Percentiles rank a stretch among this genome's conserved stretches.
phyloP scores from a whole-genome alignment of 1,140 invertebrate genomes.

The Wiebesia pumilae region DNA sequence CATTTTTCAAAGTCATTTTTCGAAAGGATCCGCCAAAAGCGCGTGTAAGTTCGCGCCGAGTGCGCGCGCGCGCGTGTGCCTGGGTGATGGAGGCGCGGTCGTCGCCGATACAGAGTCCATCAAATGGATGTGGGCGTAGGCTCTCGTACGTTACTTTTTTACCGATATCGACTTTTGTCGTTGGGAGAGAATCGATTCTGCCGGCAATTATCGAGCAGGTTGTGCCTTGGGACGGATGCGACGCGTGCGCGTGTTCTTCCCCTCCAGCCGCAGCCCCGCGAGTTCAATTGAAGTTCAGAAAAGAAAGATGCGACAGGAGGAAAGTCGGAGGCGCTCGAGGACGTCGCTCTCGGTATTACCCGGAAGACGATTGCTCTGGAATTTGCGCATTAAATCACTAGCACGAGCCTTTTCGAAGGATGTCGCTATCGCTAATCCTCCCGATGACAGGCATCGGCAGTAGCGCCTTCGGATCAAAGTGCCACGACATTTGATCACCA shows the following conservation, averaged over 20 bases:
- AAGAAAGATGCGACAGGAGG: background rate
- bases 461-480: too few species aligned
- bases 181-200: background rate
- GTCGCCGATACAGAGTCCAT: background rate
- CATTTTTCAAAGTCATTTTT: background rate
- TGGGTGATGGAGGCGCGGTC: too few species aligned
- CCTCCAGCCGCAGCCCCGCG: too few species aligned
- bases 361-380: conserved; percentile 17
- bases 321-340: background rate
- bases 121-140: background rate
- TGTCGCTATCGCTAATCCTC: background rate
- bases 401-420: background rate
- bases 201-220: background rate
- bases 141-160: background rate
- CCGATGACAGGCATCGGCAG: too few species aligned
- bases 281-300: background rate
- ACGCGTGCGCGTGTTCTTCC: too few species aligned
- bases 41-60: background rate
- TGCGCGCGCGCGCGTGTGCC: background rate
- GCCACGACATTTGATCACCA: too few species aligned
- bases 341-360: background rate
- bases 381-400: conserved; percentile 12
- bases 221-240: too few species aligned
- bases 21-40: background rate
- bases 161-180: background rate